phyloP scores from a whole-genome alignment of 2,797 vertebrate genomes.

The Loriculus beryllinus region DNA sequence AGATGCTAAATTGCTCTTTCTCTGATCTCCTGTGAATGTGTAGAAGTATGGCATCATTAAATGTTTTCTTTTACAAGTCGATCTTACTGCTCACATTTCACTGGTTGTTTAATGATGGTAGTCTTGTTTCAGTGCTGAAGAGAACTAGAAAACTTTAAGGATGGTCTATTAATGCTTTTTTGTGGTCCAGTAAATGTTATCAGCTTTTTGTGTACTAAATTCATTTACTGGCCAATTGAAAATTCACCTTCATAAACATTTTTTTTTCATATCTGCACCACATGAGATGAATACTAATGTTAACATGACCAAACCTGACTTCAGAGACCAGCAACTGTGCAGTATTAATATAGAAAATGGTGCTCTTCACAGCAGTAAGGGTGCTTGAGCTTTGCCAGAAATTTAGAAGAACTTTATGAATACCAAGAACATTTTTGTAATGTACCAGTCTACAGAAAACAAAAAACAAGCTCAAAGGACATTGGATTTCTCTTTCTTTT shows the following conservation, averaged over 20 bases:
- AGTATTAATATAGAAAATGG: neutral
- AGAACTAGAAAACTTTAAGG: constrained; percentile 6
- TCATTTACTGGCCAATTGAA: neutral
- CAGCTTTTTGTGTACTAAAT: neutral
- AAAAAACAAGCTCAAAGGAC: neutral
- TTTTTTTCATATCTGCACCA: neutral
- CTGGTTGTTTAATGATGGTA: neutral
- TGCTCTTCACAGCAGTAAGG: neutral
- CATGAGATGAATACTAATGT: neutral
- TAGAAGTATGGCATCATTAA: neutral
- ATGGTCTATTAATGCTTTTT: constrained; percentile 4
- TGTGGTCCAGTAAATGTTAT: neutral
- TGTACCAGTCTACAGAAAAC: neutral
- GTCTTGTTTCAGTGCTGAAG: neutral
- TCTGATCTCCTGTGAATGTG: neutral
- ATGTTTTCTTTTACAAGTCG: neutral
- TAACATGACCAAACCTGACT: neutral
- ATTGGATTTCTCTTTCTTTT: neutral
- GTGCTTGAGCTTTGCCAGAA: neutral
- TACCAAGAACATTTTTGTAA: neutral
- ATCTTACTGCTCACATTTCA: neutral
- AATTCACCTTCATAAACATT: neutral
- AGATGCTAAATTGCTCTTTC: neutral
- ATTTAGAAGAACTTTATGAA: neutral
- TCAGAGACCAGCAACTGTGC: neutral